A percentile compares a stretch with the other conserved stretches of the same genome.
phyloP scores from a whole-genome alignment of 1,140 invertebrate genomes.

The Chymomyza costata region DNA sequence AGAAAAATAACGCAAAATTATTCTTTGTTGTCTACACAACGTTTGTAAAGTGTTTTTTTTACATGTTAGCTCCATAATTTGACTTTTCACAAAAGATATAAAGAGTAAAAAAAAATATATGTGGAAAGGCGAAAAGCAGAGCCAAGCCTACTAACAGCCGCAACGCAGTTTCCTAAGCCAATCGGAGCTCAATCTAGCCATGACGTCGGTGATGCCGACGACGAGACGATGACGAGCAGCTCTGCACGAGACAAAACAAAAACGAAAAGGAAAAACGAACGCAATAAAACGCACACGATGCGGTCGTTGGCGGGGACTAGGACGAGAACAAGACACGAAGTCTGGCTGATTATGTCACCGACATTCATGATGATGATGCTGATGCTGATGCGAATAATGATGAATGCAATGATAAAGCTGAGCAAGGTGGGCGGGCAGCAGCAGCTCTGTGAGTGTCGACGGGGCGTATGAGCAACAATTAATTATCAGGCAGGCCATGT shows the following conservation, averaged over 20 bases:
- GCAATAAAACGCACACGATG: background rate
- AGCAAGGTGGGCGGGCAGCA: background rate
- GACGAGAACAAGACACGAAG: slow-evolving; percentile 39
- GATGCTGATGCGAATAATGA: background rate
- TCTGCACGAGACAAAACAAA: slow-evolving; percentile 69
- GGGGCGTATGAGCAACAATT: slow-evolving; percentile 62
- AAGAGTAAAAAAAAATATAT: too few species aligned
- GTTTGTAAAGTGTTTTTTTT: slow-evolving; percentile 26
- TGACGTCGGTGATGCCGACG: slow-evolving; percentile 39
- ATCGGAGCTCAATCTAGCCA: slow-evolving; percentile 50
- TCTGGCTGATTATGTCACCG: slow-evolving; percentile 54
- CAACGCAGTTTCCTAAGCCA: slow-evolving; percentile 70
- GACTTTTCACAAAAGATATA: too few species aligned
- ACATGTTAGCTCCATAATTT: slow-evolving; percentile 1
- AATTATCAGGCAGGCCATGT: slow-evolving; percentile 62
- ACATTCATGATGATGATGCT: background rate
- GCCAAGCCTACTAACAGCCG: slow-evolving; percentile 62
- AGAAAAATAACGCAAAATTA: background rate
- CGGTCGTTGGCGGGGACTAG: background rate
- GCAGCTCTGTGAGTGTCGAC: slow-evolving; percentile 12
- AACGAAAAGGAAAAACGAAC: slow-evolving; percentile 45
- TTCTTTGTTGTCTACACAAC: slow-evolving; percentile 11
- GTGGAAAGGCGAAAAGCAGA: slow-evolving; percentile 16
- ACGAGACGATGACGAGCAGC: slow-evolving; percentile 46
- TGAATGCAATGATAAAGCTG: slow-evolving; percentile 3